Conservation (phyloP, 2,888 invertebrate genomes). For the Acleris laterana region DNA sequence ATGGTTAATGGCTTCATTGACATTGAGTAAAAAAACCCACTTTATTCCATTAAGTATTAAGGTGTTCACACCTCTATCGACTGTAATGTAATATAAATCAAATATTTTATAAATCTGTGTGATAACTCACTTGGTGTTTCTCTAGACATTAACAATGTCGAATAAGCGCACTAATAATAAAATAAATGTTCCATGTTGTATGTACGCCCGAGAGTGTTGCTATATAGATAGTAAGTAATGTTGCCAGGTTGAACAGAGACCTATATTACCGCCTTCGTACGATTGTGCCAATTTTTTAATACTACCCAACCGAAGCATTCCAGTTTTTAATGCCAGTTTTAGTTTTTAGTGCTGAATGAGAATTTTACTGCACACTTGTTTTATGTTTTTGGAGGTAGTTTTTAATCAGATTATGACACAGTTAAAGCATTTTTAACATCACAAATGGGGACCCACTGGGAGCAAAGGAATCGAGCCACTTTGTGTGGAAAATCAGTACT, state of each 20-base stretch:
- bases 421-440: too few relatives aligned
- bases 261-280: conserved; percentile 51
- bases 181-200: conserved; percentile 64
- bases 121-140: conserved; percentile 19
- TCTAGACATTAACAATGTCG: not conserved
- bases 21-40: too few relatives aligned
- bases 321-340: conserved; percentile 53
- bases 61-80: too few relatives aligned
- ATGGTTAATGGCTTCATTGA: too few relatives aligned
- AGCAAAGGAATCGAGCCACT: too few relatives aligned
- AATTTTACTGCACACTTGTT: not conserved
- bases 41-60: too few relatives aligned
- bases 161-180: conserved; percentile 36
- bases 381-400: not conserved
- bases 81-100: too few relatives aligned
- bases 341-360: conserved; percentile 16
- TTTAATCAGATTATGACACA: too few relatives aligned
- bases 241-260: conserved; percentile 57
- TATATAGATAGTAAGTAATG: conserved; percentile 57
- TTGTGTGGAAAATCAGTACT: too few relatives aligned
- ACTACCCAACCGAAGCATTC: conserved; percentile 45
- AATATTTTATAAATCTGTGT: conserved; percentile 6
- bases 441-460: too few relatives aligned
- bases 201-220: conserved; percentile 58
- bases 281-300: conserved; percentile 69